These are phyloP conservation scores for Eciton burchellii DNA, from an alignment of 1,140 invertebrate species.

Conservation along the genomic window DNA sequence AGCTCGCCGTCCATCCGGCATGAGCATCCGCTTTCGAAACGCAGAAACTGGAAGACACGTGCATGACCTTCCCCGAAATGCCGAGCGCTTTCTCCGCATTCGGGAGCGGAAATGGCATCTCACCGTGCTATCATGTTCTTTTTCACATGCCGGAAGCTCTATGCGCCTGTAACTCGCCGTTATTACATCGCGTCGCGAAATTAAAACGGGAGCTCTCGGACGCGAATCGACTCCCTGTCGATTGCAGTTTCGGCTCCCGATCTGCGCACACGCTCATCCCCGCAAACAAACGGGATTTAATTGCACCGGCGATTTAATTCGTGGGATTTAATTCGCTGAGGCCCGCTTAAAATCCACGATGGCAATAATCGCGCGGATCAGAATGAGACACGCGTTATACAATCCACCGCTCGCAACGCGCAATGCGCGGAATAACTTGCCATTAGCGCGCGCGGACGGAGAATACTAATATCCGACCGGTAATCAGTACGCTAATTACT, in stretches of 20 bases:
- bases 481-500: conserved; percentile 47
- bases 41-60: conserved; percentile 20
- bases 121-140: conserved; percentile 20
- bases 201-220: conserved; percentile 49
- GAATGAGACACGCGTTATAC: conserved; percentile 49
- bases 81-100: conserved; percentile 17
- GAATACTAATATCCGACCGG: conserved; percentile 49
- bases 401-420: conserved; percentile 42
- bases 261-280: not conserved
- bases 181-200: not conserved
- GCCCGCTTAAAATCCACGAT: conserved; percentile 20
- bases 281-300: conserved; percentile 49
- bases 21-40: conserved; percentile 24
- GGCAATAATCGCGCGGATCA: conserved; percentile 40
- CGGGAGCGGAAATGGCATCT: conserved; percentile 41
- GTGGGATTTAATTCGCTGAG: conserved; percentile 31
- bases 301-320: conserved; percentile 48
- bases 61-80: conserved; percentile 3
- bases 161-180: conserved; percentile 7
- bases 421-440: conserved; percentile 48
- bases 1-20: conserved; percentile 1
- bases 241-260: not conserved
- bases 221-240: not conserved
- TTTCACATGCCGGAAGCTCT: conserved; percentile 17
- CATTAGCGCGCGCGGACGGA: conserved; percentile 25